A percentile compares a stretch with the other conserved stretches of the same genome.
phyloP scores from a whole-genome alignment of 2,113 vertebrate species.

The Callaeas wilsoni region DNA sequence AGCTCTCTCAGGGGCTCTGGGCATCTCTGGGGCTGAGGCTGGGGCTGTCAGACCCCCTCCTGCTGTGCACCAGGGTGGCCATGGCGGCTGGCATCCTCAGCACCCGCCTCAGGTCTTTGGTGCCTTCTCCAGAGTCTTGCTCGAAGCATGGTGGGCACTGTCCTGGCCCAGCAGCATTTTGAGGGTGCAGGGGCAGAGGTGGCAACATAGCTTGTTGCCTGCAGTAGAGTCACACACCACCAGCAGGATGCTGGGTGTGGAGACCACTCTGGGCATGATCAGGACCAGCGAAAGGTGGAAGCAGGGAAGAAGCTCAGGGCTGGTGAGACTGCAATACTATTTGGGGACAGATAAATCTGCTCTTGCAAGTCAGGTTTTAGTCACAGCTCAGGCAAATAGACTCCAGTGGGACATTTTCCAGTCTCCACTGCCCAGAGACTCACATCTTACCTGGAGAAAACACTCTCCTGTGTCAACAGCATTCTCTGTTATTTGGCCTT shows the following conservation, averaged over 20 bases:
- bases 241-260: neutral
- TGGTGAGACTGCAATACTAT: neutral
- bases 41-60: neutral
- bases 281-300: neutral
- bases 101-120: neutral
- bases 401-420: neutral
- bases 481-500: neutral
- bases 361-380: neutral
- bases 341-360: neutral
- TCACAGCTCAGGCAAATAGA: neutral
- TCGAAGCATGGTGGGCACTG: fast-evolving
- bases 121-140: neutral
- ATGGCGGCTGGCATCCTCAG: neutral
- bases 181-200: neutral
- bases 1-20: neutral
- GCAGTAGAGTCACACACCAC: neutral
- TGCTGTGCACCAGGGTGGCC: too few species aligned
- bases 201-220: neutral
- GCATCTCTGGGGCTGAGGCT: neutral
- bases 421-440: neutral
- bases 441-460: neutral
- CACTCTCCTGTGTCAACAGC: neutral
- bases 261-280: neutral
- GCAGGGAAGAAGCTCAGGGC: neutral
- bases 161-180: neutral